phyloP scores from a whole-genome alignment of 2,797 vertebrate species.

The Loris lydekkerianus region DNA sequence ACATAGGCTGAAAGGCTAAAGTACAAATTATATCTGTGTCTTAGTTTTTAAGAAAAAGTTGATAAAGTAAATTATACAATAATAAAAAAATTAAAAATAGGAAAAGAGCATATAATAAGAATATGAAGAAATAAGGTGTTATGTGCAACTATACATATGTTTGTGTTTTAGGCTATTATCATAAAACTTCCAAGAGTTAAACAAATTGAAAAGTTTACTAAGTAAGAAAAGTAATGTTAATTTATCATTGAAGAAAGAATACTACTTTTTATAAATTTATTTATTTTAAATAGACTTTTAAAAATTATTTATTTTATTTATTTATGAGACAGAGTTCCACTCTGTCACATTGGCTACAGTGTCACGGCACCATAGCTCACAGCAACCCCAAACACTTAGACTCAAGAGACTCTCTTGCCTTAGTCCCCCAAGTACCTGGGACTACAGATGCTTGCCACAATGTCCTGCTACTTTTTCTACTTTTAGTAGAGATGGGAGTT shows the following conservation, averaged over 20 bases:
- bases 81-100: neutral
- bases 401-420: no score
- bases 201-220: neutral
- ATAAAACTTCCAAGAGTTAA: neutral
- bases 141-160: neutral
- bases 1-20: neutral
- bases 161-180: neutral
- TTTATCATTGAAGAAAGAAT: neutral
- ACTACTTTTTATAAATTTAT: no score
- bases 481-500: no score
- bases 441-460: no score
- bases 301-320: no score
- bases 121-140: neutral
- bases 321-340: no score
- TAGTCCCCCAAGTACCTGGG: no score
- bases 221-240: neutral
- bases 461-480: no score
- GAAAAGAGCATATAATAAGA: neutral
- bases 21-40: neutral
- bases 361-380: no score
- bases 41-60: neutral
- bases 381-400: no score
- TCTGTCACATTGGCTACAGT: no score
- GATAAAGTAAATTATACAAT: neutral
- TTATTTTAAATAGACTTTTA: no score